Percentiles rank a stretch among this genome's conserved stretches.
Evolutionary conservation across 2,797 vertebrate species (phyloP).

Genomic region (Perodicticus potto): DNA sequence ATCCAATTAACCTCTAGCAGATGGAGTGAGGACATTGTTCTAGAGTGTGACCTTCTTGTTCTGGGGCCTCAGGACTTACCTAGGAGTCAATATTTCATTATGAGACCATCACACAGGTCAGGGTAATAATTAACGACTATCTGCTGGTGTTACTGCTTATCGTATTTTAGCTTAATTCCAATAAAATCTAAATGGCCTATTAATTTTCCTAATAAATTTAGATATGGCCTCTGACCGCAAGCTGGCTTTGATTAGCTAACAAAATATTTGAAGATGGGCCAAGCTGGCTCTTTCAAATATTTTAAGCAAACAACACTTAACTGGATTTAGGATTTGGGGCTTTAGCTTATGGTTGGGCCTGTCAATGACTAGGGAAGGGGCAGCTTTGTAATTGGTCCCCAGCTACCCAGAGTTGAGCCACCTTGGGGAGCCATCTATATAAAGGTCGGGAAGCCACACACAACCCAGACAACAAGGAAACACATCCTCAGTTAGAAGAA

Average conservation of each 20-base stretch:
- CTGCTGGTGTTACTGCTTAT: slow-evolving; percentile 84
- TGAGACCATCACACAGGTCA: slow-evolving; percentile 80
- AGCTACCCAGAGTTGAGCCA: neutral
- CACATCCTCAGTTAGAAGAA: neutral
- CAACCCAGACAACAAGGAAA: neutral
- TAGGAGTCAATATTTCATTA: slow-evolving; percentile 86
- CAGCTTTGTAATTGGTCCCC: slow-evolving; percentile 56
- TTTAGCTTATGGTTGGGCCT: slow-evolving; percentile 13
- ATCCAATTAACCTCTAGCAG: slow-evolving; percentile 47
- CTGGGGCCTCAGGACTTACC: slow-evolving; percentile 67
- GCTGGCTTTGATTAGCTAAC: slow-evolving; percentile 90
- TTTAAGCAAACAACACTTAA: slow-evolving; percentile 81
- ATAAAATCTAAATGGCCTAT: slow-evolving; percentile 90
- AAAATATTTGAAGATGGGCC: slow-evolving; percentile 86
- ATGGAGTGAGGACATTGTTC: neutral
- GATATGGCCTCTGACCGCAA: slow-evolving; percentile 89
- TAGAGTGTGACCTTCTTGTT: neutral
- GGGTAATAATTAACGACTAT: slow-evolving; percentile 85
- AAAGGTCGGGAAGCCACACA: neutral
- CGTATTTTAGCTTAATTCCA: slow-evolving; percentile 88
- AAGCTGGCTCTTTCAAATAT: slow-evolving; percentile 84
- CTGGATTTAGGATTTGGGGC: slow-evolving; percentile 74
- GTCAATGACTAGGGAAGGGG: neutral
- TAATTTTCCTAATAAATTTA: slow-evolving; percentile 92
- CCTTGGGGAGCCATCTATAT: neutral